phyloP scores from a whole-genome alignment of 2,113 vertebrate species.

The Nothobranchius kuhntae region DNA sequence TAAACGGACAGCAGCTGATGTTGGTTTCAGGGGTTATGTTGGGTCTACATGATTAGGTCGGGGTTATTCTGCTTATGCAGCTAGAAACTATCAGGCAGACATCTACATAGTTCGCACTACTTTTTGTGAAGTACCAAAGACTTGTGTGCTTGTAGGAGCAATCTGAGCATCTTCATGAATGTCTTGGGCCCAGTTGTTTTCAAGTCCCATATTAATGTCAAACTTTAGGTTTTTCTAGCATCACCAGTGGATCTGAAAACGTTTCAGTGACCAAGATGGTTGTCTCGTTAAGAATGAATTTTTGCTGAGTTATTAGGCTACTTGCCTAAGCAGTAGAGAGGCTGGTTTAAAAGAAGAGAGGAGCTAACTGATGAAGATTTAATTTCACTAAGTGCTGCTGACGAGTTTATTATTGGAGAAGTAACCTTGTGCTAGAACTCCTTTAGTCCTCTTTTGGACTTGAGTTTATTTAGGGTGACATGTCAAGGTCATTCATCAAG shows the following conservation, averaged over 20 bases:
- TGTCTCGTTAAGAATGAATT: too few species aligned
- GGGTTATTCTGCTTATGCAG: neutral
- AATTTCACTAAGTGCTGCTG: neutral
- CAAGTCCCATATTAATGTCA: neutral
- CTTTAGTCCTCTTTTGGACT: neutral
- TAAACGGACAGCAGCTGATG: constrained; percentile 1
- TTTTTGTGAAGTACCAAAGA: too few species aligned
- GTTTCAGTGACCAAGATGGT: too few species aligned
- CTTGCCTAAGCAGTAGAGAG: neutral
- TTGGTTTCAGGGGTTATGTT: constrained; percentile 9
- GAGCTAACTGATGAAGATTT: neutral
- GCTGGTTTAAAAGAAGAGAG: neutral
- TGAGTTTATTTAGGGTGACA: neutral
- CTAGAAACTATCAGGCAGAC: neutral
- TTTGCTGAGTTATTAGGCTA: neutral
- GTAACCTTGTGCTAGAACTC: too few species aligned
- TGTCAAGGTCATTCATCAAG: too few species aligned
- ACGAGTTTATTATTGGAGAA: neutral
- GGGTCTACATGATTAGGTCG: neutral
- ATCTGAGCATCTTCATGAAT: neutral
- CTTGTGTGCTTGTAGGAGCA: too few species aligned
- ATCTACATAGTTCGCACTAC: too few species aligned
- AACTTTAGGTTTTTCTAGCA: neutral
- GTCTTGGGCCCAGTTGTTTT: neutral
- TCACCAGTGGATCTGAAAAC: too few species aligned